phyloP scores from a whole-genome alignment of 2,888 invertebrate genomes.

The Trimorus sp. region DNA sequence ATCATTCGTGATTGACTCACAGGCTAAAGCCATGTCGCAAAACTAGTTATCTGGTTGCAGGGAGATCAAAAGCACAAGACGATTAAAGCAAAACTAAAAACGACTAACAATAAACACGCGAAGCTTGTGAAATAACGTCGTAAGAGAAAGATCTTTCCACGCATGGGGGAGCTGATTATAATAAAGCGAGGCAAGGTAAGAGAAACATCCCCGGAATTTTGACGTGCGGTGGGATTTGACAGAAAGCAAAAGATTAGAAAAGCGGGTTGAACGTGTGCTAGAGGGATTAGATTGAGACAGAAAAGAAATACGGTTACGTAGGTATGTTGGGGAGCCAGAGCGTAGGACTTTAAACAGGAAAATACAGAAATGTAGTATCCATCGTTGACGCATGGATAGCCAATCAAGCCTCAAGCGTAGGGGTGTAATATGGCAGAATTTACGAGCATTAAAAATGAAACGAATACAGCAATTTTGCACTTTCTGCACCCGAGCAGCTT shows the following conservation, averaged over 20 bases:
- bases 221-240: not conserved
- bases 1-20: no score
- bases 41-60: no score
- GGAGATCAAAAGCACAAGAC: no score
- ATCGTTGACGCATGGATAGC: not conserved
- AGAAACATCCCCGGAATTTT: not conserved
- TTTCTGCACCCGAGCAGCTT: not conserved
- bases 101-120: no score
- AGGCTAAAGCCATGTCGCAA: no score
- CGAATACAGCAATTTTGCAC: constrained; percentile 12
- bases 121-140: no score
- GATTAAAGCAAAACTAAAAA: no score
- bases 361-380: not conserved
- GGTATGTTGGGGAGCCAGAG: not conserved
- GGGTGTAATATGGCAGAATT: not conserved
- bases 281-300: not conserved
- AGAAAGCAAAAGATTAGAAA: not conserved
- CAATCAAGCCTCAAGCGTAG: not conserved
- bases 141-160: no score
- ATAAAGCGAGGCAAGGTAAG: not conserved
- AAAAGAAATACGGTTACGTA: not conserved
- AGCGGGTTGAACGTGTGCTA: not conserved
- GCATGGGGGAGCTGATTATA: not conserved
- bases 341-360: not conserved
- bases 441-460: not conserved